Conservation (phyloP, 2,113 vertebrate genomes). For the Ornithorhynchus anatinus region DNA sequence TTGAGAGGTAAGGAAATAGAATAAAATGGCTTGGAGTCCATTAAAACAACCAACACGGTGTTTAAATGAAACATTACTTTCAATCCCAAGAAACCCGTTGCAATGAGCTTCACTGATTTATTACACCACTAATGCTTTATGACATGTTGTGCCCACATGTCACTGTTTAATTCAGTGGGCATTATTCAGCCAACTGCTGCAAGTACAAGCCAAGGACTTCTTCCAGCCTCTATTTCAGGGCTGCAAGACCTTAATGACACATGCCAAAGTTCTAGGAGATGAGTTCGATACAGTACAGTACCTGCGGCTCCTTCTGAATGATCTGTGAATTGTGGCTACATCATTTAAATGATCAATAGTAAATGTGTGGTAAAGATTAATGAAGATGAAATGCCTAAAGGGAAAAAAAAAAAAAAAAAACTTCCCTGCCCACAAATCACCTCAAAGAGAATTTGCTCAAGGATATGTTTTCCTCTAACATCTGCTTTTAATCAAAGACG, state of each 20-base stretch:
- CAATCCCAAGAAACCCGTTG: background rate
- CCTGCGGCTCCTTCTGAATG: too few relatives aligned
- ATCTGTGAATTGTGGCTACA: background rate
- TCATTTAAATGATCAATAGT: constrained; percentile 3
- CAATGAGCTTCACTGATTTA: background rate
- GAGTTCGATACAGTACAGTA: too few relatives aligned
- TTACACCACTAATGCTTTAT: constrained; percentile 5
- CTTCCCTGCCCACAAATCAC: background rate
- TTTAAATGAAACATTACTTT: constrained; percentile 10
- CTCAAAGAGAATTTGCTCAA: background rate
- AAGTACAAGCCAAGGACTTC: constrained; percentile 28
- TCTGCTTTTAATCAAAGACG: background rate
- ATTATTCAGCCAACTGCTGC: constrained; percentile 13
- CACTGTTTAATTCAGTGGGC: constrained; percentile 15
- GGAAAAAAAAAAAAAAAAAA: too few relatives aligned
- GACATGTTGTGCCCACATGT: background rate
- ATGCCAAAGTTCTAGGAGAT: background rate
- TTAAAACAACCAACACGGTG: background rate
- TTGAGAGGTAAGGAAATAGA: constrained; percentile 4
- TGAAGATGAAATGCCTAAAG: background rate
- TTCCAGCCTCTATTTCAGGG: background rate
- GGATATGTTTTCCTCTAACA: constrained; percentile 13
- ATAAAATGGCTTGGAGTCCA: background rate
- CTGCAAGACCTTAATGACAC: background rate
- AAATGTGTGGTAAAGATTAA: constrained; percentile 7